These are phyloP conservation scores for Cyclura pinguis DNA, from an alignment of 2,797 vertebrate genomes.

Conservation along the genomic window DNA sequence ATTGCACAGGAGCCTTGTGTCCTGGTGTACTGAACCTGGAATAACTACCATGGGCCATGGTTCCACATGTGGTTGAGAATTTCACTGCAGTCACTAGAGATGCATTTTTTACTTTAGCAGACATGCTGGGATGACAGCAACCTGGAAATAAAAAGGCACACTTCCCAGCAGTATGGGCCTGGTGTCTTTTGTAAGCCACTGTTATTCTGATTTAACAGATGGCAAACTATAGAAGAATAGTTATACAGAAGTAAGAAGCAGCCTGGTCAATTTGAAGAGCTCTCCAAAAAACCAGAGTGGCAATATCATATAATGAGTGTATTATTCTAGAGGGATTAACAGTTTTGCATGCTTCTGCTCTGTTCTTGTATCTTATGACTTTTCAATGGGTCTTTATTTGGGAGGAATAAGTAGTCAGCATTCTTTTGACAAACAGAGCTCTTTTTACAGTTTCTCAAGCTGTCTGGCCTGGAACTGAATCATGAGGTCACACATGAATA, in stretches of 20 bases:
- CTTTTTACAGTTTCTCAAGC: conserved; percentile 32
- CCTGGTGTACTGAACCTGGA: neutral
- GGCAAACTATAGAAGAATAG: conserved; percentile 15
- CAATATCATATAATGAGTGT: conserved; percentile 29
- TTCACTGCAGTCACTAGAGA: neutral
- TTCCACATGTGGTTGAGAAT: neutral
- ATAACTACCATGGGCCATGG: neutral
- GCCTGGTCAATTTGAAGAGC: conserved; percentile 3
- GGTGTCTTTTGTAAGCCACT: conserved; percentile 17
- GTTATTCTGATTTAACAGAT: conserved; percentile 18
- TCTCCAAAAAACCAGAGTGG: neutral
- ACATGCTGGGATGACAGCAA: neutral
- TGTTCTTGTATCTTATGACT: conserved; percentile 27
- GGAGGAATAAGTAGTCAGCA: conserved; percentile 33
- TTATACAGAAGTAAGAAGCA: conserved; percentile 14
- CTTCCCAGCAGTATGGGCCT: conserved; percentile 1
- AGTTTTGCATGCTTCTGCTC: conserved; percentile 17
- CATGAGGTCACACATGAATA: conserved; percentile 34
- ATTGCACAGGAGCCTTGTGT: neutral
- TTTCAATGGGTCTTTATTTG: conserved; percentile 36
- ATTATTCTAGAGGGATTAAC: conserved; percentile 27
- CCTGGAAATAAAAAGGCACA: neutral
- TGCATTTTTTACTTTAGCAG: neutral
- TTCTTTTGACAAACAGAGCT: conserved; percentile 26
- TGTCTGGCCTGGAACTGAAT: conserved; percentile 23